Base-by-base conservation (phyloP, 2,113 vertebrate species). In the Pitta sordida region DNA sequence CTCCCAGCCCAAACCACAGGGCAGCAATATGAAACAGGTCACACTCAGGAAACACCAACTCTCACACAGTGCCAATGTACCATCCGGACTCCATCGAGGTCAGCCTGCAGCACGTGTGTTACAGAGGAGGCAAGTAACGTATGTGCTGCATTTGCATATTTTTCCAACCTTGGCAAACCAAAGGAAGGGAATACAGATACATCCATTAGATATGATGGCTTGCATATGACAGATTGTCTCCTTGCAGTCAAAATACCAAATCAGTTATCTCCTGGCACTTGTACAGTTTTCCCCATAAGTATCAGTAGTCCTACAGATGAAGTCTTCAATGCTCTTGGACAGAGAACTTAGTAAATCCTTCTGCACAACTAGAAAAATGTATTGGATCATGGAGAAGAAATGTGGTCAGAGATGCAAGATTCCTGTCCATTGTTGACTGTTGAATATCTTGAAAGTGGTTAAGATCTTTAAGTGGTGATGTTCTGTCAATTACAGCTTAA, bases 181-280 rank as follows among this genome's bases (percentile, higher is more conserved):
- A 91, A 70, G 1, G 43, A 36, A 81, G 10, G 30, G 65, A 71
- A 75, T 36, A 82, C 70, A 81, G 84, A 88, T 60, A 85, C 48
- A 55, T 29, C 29, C 55, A 46, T 81, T 95, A 62, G 26, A 46
- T 13, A 21, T 15, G 46, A 89, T 62, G 49, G 55, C 53, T 83
- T 80, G 62, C 78, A 74, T 37, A 74, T 48, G 75, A 70, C 1
- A 82, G 41, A 8, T 43, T 48, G 63, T 65, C 68, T 90, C 49
- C 22, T 75, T 95, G 62, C 68, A 65, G 68, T 93, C 71, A 88
- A 89, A 94, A 91, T 32, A 65, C 68, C 67, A 79, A 83, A 67
- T 2, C 2, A 10, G 59, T 75, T 88, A 59, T 70, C 30, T 86
- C 75, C 80, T 92, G 91, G 80, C 65, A 60, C 49, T 39, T 67